A percentile compares a stretch with the other conserved stretches of the same genome.
phyloP scores from a whole-genome alignment of 2,797 vertebrate species.

The Xiphophorus birchmanni region DNA sequence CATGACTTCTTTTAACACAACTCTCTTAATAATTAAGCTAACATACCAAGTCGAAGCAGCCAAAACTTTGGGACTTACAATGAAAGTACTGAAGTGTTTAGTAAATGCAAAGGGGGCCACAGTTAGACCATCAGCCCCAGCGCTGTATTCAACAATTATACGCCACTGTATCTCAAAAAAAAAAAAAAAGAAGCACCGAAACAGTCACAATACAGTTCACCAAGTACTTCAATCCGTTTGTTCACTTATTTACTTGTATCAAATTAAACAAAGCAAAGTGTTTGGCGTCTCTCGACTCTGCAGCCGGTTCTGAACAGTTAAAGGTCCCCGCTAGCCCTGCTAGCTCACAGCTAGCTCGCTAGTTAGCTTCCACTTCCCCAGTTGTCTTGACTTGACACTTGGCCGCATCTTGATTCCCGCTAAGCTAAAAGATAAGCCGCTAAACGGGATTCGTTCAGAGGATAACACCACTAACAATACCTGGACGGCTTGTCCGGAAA shows the following conservation, averaged over 20 bases:
- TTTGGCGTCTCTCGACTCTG: neutral
- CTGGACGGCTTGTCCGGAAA: neutral
- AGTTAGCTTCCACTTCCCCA: constrained; percentile 66
- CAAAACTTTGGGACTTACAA: neutral
- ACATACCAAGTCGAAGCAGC: neutral
- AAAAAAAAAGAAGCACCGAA: neutral
- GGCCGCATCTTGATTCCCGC: constrained; percentile 48
- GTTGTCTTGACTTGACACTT: constrained; percentile 58
- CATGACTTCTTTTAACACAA: neutral
- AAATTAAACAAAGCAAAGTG: neutral
- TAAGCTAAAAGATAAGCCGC: constrained; percentile 18
- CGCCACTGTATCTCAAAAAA: constrained; percentile 13
- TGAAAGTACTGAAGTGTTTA: neutral
- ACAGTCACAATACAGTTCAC: neutral
- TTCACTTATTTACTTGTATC: neutral
- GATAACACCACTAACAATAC: no score
- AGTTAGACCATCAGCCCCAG: constrained; percentile 20
- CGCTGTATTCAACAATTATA: constrained; percentile 21
- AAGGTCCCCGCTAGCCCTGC: constrained; percentile 50
- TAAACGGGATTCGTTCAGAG: neutral
- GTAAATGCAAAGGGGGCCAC: constrained; percentile 2
- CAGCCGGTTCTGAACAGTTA: constrained; percentile 13
- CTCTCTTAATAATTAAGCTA: neutral
- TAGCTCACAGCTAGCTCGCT: constrained; percentile 59
- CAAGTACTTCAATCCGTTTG: rapidly evolving